Evolutionary conservation across 2,888 invertebrate species (phyloP).

Genomic region (Agrotis clavis): DNA sequence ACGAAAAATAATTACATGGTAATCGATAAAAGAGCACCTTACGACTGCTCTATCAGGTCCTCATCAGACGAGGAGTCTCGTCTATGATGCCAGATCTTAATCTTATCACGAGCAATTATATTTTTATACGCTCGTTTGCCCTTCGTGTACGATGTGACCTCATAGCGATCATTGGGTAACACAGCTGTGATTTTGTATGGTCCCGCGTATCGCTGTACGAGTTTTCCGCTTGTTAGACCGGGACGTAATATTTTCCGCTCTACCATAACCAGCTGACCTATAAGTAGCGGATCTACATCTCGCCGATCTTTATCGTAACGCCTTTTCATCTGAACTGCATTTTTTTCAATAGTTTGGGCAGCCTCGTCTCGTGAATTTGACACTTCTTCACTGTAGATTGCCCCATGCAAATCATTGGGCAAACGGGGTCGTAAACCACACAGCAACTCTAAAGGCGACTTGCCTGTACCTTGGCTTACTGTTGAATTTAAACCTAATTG

Average conservation of each 20-base stretch:
- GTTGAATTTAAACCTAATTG: background rate
- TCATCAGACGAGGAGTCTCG: too few species aligned
- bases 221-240: background rate
- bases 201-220: background rate
- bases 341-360: too few species aligned
- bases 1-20: too few species aligned
- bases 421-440: slow-evolving; percentile 74
- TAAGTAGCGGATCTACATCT: too few species aligned
- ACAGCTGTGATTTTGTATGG: background rate
- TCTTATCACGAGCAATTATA: too few species aligned
- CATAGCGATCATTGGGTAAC: background rate
- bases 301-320: too few species aligned
- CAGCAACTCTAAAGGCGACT: slow-evolving; percentile 85
- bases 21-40: too few species aligned
- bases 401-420: slow-evolving; percentile 1
- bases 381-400: background rate
- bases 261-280: too few species aligned
- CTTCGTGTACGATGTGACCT: slow-evolving; percentile 1
- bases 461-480: background rate
- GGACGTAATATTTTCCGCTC: background rate
- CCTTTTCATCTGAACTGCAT: too few species aligned
- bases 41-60: too few species aligned
- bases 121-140: background rate
- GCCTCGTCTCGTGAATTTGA: background rate
- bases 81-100: too few species aligned